A percentile compares a stretch with the other conserved stretches of the same genome.
These are phyloP conservation scores for Promerops cafer DNA, from an alignment of 2,113 vertebrate genomes.

Conservation along the genomic window DNA sequence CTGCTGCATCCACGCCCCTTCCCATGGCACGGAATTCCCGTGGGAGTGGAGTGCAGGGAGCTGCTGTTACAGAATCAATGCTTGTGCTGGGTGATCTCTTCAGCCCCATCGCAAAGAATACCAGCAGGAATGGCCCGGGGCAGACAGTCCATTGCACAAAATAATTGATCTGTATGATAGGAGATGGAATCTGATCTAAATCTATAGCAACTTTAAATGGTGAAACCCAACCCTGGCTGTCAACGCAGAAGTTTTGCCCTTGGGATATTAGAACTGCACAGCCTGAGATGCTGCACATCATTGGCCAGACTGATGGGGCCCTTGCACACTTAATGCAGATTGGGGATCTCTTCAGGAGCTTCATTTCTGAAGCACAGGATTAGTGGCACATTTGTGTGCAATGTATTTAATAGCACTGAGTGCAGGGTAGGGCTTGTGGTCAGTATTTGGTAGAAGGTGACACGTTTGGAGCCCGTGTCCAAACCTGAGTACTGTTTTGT, in stretches of 20 bases:
- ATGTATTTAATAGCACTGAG: not conserved
- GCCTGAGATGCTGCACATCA: not conserved
- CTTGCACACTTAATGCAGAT: rapidly evolving
- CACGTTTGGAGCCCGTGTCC: not conserved
- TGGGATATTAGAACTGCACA: not conserved
- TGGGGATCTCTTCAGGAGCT: not conserved
- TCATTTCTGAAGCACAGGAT: not conserved
- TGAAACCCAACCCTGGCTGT: not conserved
- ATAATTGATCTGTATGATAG: not conserved
- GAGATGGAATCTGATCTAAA: not conserved
- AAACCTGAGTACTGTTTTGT: not conserved
- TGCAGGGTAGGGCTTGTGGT: not conserved
- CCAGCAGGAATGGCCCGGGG: not conserved
- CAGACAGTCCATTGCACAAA: not conserved
- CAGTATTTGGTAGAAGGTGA: not conserved
- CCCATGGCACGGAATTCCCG: rapidly evolving
- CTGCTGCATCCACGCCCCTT: not conserved
- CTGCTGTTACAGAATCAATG: not conserved
- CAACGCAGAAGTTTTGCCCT: not conserved
- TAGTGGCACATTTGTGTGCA: rapidly evolving
- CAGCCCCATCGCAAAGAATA: not conserved
- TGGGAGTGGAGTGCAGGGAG: not conserved
- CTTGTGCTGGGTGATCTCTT: no score
- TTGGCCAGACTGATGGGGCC: not conserved
- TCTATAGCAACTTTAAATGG: not conserved